Base-by-base conservation (phyloP, 2,113 vertebrate species). In the Pelusios castaneus region DNA sequence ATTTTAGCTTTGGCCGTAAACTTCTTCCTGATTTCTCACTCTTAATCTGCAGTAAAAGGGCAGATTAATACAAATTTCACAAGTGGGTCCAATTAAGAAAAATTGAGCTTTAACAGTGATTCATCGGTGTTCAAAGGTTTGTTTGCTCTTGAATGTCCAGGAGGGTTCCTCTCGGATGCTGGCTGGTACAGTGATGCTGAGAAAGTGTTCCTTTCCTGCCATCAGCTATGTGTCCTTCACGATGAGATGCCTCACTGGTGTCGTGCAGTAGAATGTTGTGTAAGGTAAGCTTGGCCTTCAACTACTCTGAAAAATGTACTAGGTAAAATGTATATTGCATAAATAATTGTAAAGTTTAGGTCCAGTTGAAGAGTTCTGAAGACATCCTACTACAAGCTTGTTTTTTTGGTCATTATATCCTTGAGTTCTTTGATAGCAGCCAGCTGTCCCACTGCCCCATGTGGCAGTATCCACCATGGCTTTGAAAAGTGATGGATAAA, bases 131-230 rank as follows among this genome's bases (percentile, higher is more conserved):
- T 86, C 19, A 75, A 6, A 10, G 13, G 25, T 34, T 12, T 90
- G 4, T 89, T 93, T 67, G 47, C 80, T 73, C 87, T 81, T 90
- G 47, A 19, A 24, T 31, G 91, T 94, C 1, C 54, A 99, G 99
- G 99, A 90, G 99, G 99, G 3, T 99, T 99, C 96, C 96, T 99
- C 41, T 99, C 99, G 2, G 99, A 99, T 92, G 99, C 99, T 17
- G 99, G 99, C 91, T 99, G 99, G 99, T 99, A 99, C 94, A 99
- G 99, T 55, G 99, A 99, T 93, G 99, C 99, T 85, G 99, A 99
- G 96, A 99, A 99, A 93, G 99, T 99, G 38, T 99, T 99, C 95
- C 98, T 99, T 38, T 99, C 99, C 78, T 99, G 99, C 97, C 99
- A 99, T 90, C 99, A 99, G 97, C 97, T 99, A 75, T 99, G 99